Base-by-base conservation (phyloP, 2,888 invertebrate species). In the Euproctis similis region DNA sequence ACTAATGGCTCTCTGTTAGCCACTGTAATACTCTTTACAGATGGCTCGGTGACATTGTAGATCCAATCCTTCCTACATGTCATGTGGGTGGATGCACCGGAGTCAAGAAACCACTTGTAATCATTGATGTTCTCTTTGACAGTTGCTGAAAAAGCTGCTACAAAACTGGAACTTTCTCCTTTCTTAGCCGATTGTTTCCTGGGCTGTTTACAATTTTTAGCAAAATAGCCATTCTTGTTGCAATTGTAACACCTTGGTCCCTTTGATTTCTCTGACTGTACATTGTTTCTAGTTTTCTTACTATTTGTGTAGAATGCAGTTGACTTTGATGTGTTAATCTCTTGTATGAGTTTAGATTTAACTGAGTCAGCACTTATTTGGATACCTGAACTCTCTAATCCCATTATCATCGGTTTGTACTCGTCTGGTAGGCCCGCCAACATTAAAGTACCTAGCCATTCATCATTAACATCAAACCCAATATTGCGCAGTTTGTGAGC, bases 191-290 rank as follows among this genome's bases (percentile, higher is more conserved):
- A 8, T 14, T 7, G 8, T 13, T 22, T 3, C 8, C 14, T 12
- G 1, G 12, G 8, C 12, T 25, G 21, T 13, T 19, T 34, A 18
- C 4, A 19, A 17, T 7, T 4, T 6, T 14, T 14, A 4, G 14
- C 14, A 14, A 4, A 14, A 14, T 14, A 6, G 3, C 14, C 14
- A 14, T 31, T 24, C 8, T 19, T 41, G 25, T 50, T 46, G n/a
- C 48, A 49, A 9, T 25, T 43, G 8, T 13, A 51, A 23, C 47
- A 51, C 7, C 49, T 11, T 1, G 41, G 53, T 0, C 45, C 42
- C 14, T 37, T 42, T 5, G 12, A 6, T 21, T 36, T 42, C n/a
- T n/a, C n/a, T 2, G 4, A 19, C 14, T 14, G 14, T 4, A 14
- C 6, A 14, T 14, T 4, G 6, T 14, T 14, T 14, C 12, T 26